These are phyloP conservation scores for Mesochorus sp. DNA, from an alignment of 2,888 invertebrate species.

Conservation along the genomic window DNA sequence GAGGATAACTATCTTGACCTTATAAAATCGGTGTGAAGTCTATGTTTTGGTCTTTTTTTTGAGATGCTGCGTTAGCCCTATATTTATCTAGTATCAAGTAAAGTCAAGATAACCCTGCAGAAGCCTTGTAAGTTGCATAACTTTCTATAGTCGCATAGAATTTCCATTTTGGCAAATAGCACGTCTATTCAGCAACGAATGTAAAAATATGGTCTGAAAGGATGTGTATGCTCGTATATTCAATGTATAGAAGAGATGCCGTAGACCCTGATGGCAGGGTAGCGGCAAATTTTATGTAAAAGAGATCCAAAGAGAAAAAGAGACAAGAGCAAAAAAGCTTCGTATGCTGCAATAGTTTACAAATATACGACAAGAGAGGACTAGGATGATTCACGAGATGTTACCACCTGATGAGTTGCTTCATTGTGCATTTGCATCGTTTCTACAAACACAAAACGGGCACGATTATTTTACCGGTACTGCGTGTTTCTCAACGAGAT, in stretches of 20 bases:
- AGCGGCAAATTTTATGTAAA: slow-evolving; percentile 46
- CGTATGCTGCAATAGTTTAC: slow-evolving; percentile 31
- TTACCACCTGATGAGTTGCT: slow-evolving; percentile 61
- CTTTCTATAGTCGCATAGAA: slow-evolving; percentile 45
- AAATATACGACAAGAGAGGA: not conserved
- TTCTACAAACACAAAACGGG: slow-evolving; percentile 47
- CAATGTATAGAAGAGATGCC: slow-evolving; percentile 29
- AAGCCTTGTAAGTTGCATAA: slow-evolving; percentile 55
- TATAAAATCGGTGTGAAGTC: not conserved
- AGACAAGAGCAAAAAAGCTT: slow-evolving; percentile 22
- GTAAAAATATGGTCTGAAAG: slow-evolving; percentile 13
- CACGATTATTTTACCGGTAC: slow-evolving; percentile 33
- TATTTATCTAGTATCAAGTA: slow-evolving; percentile 18
- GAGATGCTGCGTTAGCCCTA: not conserved
- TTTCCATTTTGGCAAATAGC: slow-evolving; percentile 48
- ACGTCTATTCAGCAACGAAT: slow-evolving; percentile 34
- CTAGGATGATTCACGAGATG: slow-evolving; percentile 64
- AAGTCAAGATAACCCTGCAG: slow-evolving; percentile 49
- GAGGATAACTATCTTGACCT: no score
- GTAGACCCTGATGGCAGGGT: no score
- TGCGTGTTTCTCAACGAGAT: slow-evolving; percentile 53
- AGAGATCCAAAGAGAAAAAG: slow-evolving; percentile 39
- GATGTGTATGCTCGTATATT: slow-evolving; percentile 37
- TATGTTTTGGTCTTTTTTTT: not conserved
- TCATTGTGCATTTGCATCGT: slow-evolving; percentile 64